Evolutionary conservation across 2,888 invertebrate genomes (phyloP).

Genomic region (Liopterus haemorrhoidalis): DNA sequence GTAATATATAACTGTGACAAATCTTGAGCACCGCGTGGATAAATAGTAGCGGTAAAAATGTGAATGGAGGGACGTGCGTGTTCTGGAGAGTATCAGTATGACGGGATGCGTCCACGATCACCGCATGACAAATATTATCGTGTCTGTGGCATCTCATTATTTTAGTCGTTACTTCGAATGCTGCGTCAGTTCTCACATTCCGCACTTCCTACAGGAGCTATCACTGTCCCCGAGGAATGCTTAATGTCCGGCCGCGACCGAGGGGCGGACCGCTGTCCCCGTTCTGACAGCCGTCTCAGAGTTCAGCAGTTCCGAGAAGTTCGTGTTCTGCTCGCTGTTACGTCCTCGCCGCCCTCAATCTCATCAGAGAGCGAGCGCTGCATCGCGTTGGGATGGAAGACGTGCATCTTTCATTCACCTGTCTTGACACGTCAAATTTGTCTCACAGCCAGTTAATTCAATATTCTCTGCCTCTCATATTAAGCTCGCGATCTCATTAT

Average conservation of each 20-base stretch:
- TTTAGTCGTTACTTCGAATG: not conserved
- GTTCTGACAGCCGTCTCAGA: no score
- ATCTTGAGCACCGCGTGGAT: no score
- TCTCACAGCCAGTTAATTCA: conserved; percentile 41
- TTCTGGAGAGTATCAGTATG: not conserved
- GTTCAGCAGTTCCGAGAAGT: no score
- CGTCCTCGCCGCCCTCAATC: no score
- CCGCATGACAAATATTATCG: not conserved
- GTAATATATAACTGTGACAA: no score
- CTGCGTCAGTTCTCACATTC: not conserved
- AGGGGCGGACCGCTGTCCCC: no score
- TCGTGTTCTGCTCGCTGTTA: no score
- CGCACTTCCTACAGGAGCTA: not conserved
- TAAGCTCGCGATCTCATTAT: conserved; percentile 34
- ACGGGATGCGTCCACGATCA: no score
- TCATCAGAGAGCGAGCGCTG: not conserved
- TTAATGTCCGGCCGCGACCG: not conserved
- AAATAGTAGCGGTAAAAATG: conserved; percentile 7
- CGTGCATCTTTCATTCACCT: conserved; percentile 41
- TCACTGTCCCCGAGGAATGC: not conserved
- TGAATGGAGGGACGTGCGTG: not conserved
- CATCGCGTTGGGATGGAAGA: conserved; percentile 27
- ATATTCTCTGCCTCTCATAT: conserved; percentile 33
- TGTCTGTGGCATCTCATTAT: not conserved
- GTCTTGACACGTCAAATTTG: conserved; percentile 38